Evolutionary conservation across 2,888 invertebrate genomes (phyloP).

Genomic region (Chrysotoxum bicinctum): DNA sequence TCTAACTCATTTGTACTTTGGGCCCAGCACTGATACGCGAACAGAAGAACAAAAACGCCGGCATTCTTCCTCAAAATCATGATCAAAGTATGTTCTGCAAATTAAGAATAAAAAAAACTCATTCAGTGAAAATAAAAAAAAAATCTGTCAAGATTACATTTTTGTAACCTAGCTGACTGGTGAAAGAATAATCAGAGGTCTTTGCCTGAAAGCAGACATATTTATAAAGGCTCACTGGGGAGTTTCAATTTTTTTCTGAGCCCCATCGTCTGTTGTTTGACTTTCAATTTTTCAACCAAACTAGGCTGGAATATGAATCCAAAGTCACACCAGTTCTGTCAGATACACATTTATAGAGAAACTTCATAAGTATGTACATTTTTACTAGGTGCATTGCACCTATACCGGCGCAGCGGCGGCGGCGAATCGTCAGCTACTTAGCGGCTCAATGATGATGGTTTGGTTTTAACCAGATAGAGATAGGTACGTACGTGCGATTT

Average conservation of each 20-base stretch:
- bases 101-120: background rate
- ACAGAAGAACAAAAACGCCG: conserved; percentile 69
- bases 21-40: conserved; percentile 74
- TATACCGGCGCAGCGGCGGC: background rate
- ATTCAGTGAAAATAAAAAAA: conserved; percentile 12
- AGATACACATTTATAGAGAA: conserved; percentile 25
- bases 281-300: conserved; percentile 27
- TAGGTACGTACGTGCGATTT: conserved; percentile 30
- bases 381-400: conserved; percentile 10
- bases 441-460: background rate
- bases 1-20: conserved; percentile 76
- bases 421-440: background rate
- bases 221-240: conserved; percentile 2
- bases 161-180: conserved; percentile 33
- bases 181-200: conserved; percentile 6
- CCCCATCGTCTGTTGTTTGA: background rate
- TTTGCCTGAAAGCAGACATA: conserved; percentile 10
- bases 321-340: conserved; percentile 29
- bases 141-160: conserved; percentile 38
- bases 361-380: conserved; percentile 1
- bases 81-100: conserved; percentile 36
- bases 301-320: conserved; percentile 22
- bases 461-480: background rate
- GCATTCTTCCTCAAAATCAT: conserved; percentile 78
- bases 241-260: background rate